Percentiles rank a stretch among this genome's conserved stretches.
phyloP scores from a whole-genome alignment of 2,797 vertebrate species.

The Novumbra hubbsi region DNA sequence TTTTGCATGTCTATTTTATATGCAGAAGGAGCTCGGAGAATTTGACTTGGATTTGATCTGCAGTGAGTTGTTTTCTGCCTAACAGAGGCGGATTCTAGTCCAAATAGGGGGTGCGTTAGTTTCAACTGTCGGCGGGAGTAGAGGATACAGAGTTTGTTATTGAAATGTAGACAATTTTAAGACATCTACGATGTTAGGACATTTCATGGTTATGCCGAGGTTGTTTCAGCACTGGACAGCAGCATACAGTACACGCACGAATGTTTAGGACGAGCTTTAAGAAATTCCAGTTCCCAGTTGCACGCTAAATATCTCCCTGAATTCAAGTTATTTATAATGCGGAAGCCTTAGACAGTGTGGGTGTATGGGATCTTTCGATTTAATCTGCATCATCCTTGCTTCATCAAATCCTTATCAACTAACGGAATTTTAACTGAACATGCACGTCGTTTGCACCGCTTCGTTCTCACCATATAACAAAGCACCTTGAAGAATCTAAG shows the following conservation, averaged over 20 bases:
- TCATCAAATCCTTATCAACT: conserved; percentile 62
- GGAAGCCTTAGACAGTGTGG: conserved; percentile 65
- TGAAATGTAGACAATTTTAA: conserved; percentile 41
- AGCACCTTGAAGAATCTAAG: conserved; percentile 46
- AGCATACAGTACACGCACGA: conserved; percentile 57
- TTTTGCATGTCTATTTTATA: conserved; percentile 43
- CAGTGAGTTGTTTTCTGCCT: conserved; percentile 38
- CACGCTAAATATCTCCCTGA: conserved; percentile 47
- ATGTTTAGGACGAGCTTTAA: conserved; percentile 48
- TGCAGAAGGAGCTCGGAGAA: conserved; percentile 38
- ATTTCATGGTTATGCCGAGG: conserved; percentile 13
- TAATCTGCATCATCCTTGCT: conserved; percentile 65
- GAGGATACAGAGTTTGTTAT: conserved; percentile 42
- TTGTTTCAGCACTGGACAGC: conserved; percentile 59
- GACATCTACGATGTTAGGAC: conserved; percentile 22
- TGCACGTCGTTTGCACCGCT: conserved; percentile 23
- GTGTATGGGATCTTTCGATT: conserved; percentile 50
- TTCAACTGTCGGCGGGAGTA: conserved; percentile 34
- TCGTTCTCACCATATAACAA: conserved; percentile 16
- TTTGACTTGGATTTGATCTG: conserved; percentile 46
- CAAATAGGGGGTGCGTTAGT: conserved; percentile 51
- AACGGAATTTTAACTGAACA: conserved; percentile 46
- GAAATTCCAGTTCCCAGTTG: conserved; percentile 52
- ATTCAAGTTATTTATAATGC: conserved; percentile 31
- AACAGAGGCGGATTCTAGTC: conserved; percentile 18